phyloP scores from a whole-genome alignment of 2,888 invertebrate species.

The Aspidiotus rigidus region DNA sequence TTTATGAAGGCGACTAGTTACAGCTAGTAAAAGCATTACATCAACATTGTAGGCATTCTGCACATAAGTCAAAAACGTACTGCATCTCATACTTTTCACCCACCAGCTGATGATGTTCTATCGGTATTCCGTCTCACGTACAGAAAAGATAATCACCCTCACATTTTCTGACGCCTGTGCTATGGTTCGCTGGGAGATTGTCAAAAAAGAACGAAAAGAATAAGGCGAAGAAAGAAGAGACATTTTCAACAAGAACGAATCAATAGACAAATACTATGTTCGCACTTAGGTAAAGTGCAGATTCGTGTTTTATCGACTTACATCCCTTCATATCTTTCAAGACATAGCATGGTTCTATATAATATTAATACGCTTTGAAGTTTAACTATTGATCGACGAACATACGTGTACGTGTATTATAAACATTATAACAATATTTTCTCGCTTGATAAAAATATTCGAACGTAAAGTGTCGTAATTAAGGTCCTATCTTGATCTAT shows the following conservation, averaged over 20 bases:
- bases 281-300: slow-evolving; percentile 34
- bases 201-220: no score
- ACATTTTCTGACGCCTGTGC: not conserved
- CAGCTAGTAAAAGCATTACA: no score
- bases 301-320: slow-evolving; percentile 33
- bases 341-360: slow-evolving; percentile 25
- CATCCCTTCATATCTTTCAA: slow-evolving; percentile 32
- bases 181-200: no score
- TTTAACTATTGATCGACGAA: slow-evolving; percentile 2
- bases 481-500: not conserved
- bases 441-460: not conserved
- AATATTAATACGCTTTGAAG: slow-evolving; percentile 1
- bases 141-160: not conserved
- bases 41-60: no score
- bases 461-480: slow-evolving; percentile 2
- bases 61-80: no score
- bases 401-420: not conserved
- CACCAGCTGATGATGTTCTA: not conserved
- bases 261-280: slow-evolving; percentile 33
- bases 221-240: not conserved
- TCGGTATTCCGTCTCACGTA: not conserved
- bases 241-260: slow-evolving; percentile 12
- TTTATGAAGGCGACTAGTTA: no score
- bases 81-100: no score
- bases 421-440: no score